These are phyloP conservation scores for Lateolabrax maculatus DNA, from an alignment of 2,797 vertebrate species.

Conservation along the genomic window DNA sequence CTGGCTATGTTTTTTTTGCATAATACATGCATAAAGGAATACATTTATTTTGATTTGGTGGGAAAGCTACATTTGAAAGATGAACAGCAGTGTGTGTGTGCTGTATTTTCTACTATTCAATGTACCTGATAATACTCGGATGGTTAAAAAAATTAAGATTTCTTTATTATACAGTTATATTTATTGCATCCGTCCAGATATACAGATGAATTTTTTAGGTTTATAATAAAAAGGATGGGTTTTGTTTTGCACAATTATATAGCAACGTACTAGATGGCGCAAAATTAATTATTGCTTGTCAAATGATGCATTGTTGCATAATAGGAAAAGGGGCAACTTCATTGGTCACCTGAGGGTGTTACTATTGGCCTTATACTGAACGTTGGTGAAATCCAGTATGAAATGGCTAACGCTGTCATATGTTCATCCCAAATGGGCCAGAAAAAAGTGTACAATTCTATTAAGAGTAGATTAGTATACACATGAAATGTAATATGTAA, in stretches of 20 bases:
- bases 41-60: slow-evolving; percentile 49
- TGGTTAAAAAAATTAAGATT: slow-evolving; percentile 34
- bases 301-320: slow-evolving; percentile 12
- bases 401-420: not conserved
- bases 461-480: slow-evolving; percentile 2
- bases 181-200: slow-evolving; percentile 42
- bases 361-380: slow-evolving; percentile 3
- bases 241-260: slow-evolving; percentile 82
- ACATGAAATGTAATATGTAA: not conserved
- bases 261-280: slow-evolving; percentile 18
- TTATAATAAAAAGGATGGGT: slow-evolving; percentile 41
- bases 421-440: not conserved
- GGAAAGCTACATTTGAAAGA: slow-evolving; percentile 45
- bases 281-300: not conserved
- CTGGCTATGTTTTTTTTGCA: slow-evolving; percentile 33
- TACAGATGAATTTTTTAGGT: slow-evolving; percentile 32
- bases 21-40: slow-evolving; percentile 43
- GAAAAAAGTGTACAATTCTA: not conserved
- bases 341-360: slow-evolving; percentile 9
- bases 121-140: slow-evolving; percentile 52
- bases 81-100: slow-evolving; percentile 47
- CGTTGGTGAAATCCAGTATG: not conserved
- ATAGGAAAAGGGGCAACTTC: not conserved
- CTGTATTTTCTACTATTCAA: slow-evolving; percentile 66
- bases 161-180: slow-evolving; percentile 42